Percentiles rank a stretch among this genome's conserved stretches.
These are phyloP conservation scores for Harpagoxenus sublaevis DNA, from an alignment of 2,888 invertebrate genomes.

Conservation along the genomic window DNA sequence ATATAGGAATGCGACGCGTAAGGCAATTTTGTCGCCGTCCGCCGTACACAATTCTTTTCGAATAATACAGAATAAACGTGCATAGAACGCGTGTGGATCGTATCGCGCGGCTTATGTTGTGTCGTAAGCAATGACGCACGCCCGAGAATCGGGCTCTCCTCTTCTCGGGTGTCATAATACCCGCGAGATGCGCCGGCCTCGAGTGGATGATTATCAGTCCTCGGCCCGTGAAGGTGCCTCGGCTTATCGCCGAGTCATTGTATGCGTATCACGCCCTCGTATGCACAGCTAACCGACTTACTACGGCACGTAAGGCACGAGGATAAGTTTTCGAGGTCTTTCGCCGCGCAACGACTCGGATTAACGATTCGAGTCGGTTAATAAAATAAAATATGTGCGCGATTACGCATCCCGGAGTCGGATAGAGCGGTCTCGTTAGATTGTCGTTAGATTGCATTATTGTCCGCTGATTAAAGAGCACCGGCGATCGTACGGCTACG, in stretches of 20 bases:
- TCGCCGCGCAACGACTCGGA: not conserved
- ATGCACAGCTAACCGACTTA: not conserved
- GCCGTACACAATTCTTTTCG: not conserved
- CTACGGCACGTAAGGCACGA: not conserved
- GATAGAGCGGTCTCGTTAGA: slow-evolving; percentile 13
- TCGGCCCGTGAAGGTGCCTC: slow-evolving; percentile 10
- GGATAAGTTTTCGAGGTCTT: not conserved
- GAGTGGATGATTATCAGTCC: slow-evolving; percentile 40
- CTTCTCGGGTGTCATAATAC: slow-evolving; percentile 38
- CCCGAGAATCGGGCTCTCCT: slow-evolving; percentile 20
- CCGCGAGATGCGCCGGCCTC: slow-evolving; percentile 3
- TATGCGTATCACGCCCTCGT: slow-evolving; percentile 38
- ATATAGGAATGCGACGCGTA: slow-evolving; percentile 75
- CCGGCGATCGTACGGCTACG: not conserved
- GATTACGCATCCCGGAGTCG: not conserved
- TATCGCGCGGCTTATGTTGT: not conserved
- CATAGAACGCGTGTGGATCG: not conserved
- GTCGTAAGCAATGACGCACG: slow-evolving; percentile 13
- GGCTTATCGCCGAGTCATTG: slow-evolving; percentile 43
- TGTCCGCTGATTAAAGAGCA: slow-evolving; percentile 25
- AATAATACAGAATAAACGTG: slow-evolving; percentile 3
- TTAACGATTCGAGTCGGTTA: not conserved
- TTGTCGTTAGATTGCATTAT: not conserved
- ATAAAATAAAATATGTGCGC: slow-evolving; percentile 16
- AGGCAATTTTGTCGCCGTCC: slow-evolving; percentile 61